These are phyloP conservation scores for Danionella cerebrum DNA, from an alignment of 2,113 vertebrate genomes.

Conservation along the genomic window DNA sequence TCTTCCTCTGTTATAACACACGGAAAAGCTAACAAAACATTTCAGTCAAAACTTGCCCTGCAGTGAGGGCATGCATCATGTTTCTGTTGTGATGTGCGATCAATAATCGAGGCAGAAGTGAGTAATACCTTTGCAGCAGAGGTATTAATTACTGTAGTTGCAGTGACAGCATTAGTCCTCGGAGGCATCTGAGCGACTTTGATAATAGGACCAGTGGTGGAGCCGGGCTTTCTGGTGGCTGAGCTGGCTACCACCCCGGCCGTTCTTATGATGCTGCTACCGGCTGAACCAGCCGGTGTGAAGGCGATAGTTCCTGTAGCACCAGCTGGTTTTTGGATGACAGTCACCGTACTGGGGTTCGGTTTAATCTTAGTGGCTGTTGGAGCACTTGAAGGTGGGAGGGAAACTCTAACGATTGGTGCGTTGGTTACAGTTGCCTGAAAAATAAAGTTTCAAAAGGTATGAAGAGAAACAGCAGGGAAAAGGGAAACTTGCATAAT, in stretches of 20 bases:
- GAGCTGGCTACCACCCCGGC: background rate
- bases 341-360: background rate
- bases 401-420: conserved; percentile 36
- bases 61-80: background rate
- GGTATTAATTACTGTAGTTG: conserved; percentile 6
- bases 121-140: conserved; percentile 31
- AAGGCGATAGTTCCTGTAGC: background rate
- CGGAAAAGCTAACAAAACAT: background rate
- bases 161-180: conserved; percentile 17
- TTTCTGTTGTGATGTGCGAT: conserved; percentile 6
- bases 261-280: conserved; percentile 19
- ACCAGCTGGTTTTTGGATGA: conserved; percentile 18
- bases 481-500: too few species aligned
- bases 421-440: conserved; percentile 19
- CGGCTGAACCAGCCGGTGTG: conserved; percentile 2
- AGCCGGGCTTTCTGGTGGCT: conserved; percentile 4
- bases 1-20: background rate
- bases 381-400: conserved; percentile 25
- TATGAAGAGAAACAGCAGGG: too few species aligned
- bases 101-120: background rate
- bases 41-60: background rate
- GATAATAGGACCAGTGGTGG: conserved; percentile 19
- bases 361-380: conserved; percentile 27
- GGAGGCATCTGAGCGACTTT: conserved; percentile 26
- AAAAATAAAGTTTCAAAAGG: too few species aligned